Evolutionary conservation across 2,113 vertebrate species (phyloP).

Genomic region (Apteryx owenii): DNA sequence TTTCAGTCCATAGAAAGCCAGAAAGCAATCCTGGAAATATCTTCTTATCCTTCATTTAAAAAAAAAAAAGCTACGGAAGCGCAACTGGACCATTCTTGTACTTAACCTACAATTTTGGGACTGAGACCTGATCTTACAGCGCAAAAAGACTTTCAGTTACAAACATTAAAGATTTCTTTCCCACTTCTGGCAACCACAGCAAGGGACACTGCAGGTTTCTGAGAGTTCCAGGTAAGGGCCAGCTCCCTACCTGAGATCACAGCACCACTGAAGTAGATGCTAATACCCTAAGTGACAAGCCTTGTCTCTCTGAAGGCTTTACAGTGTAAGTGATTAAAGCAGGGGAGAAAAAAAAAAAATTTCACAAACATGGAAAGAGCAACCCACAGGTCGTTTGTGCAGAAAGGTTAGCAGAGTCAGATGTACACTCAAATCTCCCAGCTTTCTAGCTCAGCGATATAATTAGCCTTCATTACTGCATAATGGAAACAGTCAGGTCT

Average conservation of each 20-base stretch:
- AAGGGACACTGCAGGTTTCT: not conserved
- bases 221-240: not conserved
- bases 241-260: not conserved
- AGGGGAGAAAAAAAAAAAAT: not conserved
- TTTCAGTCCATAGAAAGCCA: not conserved
- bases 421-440: not conserved
- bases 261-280: not conserved
- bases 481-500: not conserved
- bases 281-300: not conserved
- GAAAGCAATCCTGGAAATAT: not conserved
- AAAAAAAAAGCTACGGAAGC: fast-evolving
- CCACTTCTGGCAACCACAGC: not conserved
- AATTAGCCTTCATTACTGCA: not conserved
- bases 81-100: not conserved
- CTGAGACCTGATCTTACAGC: not conserved
- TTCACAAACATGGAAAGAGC: not conserved
- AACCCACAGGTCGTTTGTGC: not conserved
- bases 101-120: not conserved
- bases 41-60: not conserved
- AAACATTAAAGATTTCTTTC: fast-evolving
- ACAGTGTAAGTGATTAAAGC: not conserved
- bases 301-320: not conserved
- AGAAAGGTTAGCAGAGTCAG: not conserved
- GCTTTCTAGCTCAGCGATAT: not conserved
- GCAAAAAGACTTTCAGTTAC: not conserved